Base-by-base conservation (phyloP, 2,888 invertebrate genomes). In the Mythimna pallens region DNA sequence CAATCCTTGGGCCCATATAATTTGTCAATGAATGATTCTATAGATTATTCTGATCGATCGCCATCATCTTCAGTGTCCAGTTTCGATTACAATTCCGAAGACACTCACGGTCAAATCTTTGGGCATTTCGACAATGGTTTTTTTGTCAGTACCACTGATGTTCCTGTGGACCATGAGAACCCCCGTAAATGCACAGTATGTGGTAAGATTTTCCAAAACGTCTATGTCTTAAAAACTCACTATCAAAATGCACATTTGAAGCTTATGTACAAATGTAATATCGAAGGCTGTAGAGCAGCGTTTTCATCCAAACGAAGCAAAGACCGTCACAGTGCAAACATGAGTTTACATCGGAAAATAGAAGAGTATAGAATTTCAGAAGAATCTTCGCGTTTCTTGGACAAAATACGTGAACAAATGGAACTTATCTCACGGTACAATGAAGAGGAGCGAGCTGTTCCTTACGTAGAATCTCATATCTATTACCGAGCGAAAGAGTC, bases 211-310 rank as follows among this genome's bases (percentile, higher is more conserved):
- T 99, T 99, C 93, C 99, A 98, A 93, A 99, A 99, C 91, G 98
- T 98, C 88, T 99, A 99, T 91, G 98, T 98, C 65, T 97, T 99
- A 36, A 99, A 99, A 94, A 98, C 98, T 2, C 99, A 99, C 92
- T 99, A 99, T 93, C 99, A 99, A 96, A 99, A 98, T 93, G 98
- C 99, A 14, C 99, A 99, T 94, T 97, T 99, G 68, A 99, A 99
- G 94, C 95, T 99, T 76, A 98, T 99, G 98, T 99, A 99, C 94
- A 98, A 98, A 91, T 99, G 99, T 95, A 98, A 98, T 89, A 98
- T 99, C 40, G 99, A 99, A 83, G 99, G 99, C 1, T 99, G 99
- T 92, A 98, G 98, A 94, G 99, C 99, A 0, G 98, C 99, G 0
- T 99, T 99, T 92, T 98, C 99, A 8, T 99, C 99, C 0, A 99